Conservation (phyloP, 1,140 invertebrate species). For the Drosophila mayri region DNA sequence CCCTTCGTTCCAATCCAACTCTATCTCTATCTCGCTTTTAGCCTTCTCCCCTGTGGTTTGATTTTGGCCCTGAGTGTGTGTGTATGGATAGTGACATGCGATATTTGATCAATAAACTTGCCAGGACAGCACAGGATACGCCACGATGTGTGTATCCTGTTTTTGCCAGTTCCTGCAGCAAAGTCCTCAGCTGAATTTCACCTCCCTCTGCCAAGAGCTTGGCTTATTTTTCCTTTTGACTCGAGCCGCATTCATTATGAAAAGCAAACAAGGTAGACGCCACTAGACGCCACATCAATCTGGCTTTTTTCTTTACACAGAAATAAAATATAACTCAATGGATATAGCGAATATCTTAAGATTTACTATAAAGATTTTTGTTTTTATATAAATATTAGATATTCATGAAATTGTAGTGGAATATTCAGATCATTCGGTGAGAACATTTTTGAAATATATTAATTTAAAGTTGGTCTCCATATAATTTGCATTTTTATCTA, state of each 20-base stretch:
- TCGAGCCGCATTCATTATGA: constrained; percentile 79
- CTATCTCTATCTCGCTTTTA: constrained; percentile 6
- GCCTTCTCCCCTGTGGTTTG: constrained; percentile 15
- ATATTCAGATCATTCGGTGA: background rate
- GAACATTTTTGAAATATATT: background rate
- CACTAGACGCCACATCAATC: constrained; percentile 68
- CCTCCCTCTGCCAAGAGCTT: constrained; percentile 11
- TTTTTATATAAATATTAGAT: background rate
- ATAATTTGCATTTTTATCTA: no score
- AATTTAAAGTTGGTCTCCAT: background rate
- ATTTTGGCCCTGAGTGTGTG: background rate
- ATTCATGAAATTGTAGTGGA: fast-evolving
- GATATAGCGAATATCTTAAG: background rate
- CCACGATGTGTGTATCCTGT: constrained; percentile 64
- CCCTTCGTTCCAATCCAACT: constrained; percentile 16
- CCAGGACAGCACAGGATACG: constrained; percentile 28
- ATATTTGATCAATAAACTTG: constrained; percentile 79
- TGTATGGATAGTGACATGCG: constrained; percentile 64
- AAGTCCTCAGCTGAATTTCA: constrained; percentile 7
- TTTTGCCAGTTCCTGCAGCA: constrained; percentile 39
- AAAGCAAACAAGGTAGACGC: constrained; percentile 74
- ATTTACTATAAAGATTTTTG: background rate
- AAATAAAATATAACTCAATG: background rate
- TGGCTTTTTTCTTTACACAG: constrained; percentile 21
- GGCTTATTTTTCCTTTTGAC: constrained; percentile 64